A percentile compares a stretch with the other conserved stretches of the same genome.
Conservation (phyloP, 2,888 invertebrate genomes). For the Mantis religiosa region DNA sequence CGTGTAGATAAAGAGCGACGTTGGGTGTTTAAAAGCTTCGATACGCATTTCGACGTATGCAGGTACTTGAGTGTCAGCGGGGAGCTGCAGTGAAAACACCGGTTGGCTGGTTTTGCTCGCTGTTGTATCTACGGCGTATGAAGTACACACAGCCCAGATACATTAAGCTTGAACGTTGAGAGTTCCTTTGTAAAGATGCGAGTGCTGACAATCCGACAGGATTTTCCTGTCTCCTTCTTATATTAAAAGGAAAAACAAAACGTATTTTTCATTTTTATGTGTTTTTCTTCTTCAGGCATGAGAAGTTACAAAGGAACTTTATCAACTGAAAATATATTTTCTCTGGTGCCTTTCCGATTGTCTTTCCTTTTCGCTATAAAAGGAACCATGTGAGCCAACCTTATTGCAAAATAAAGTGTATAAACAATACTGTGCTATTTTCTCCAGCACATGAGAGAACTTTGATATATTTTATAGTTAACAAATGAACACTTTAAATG, state of each 20-base stretch:
- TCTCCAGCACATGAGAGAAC: too few relatives aligned
- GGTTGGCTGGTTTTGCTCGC: too few relatives aligned
- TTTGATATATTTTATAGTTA: too few relatives aligned
- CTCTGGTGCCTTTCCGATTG: neutral
- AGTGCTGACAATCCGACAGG: neutral
- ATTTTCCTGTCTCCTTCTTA: neutral
- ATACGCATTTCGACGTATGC: neutral
- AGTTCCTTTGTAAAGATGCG: neutral
- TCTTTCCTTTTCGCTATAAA: neutral
- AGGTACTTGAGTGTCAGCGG: neutral
- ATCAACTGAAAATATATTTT: neutral
- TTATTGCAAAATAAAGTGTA: neutral
- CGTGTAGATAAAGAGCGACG: neutral
- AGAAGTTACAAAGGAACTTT: neutral
- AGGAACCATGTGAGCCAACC: neutral
- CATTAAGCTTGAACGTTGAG: neutral
- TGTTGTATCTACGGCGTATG: neutral
- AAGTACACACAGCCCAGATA: neutral
- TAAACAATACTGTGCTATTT: too few relatives aligned
- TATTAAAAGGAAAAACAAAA: neutral
- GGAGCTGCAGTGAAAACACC: neutral
- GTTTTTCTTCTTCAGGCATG: neutral
- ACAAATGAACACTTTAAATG: too few relatives aligned
- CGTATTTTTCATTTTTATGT: neutral
- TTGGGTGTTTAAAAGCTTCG: neutral